Percentiles rank a stretch among this genome's conserved stretches.
These are phyloP conservation scores for Acromyrmex charruanus DNA, from an alignment of 1,140 invertebrate species.

Conservation along the genomic window DNA sequence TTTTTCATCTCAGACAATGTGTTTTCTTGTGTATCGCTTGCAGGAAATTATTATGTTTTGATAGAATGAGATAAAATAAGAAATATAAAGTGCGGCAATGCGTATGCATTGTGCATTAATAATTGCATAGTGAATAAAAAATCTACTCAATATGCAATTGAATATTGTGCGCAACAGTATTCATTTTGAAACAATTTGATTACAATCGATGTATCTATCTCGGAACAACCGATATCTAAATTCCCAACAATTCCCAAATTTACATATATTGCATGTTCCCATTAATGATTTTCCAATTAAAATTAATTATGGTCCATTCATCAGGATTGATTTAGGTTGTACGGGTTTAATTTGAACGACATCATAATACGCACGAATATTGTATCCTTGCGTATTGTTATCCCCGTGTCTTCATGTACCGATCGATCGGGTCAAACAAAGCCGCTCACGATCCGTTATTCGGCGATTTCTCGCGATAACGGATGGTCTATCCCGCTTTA, in stretches of 20 bases:
- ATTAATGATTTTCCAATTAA: neutral
- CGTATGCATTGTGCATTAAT: neutral
- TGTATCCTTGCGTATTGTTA: neutral
- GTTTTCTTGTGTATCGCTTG: neutral
- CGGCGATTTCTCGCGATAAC: constrained; percentile 51
- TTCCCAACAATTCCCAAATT: neutral
- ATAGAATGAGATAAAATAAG: neutral
- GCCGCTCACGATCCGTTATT: constrained; percentile 50
- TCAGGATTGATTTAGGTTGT: neutral
- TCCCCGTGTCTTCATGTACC: constrained; percentile 20
- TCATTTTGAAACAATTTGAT: too few relatives aligned
- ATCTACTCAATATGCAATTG: too few relatives aligned
- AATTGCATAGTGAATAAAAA: neutral
- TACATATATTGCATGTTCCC: neutral
- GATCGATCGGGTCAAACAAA: constrained; percentile 62
- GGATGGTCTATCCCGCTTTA: constrained; percentile 66
- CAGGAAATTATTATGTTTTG: neutral
- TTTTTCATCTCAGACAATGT: neutral
- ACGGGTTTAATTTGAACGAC: neutral
- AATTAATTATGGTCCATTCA: neutral
- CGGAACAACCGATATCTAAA: neutral
- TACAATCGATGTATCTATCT: neutral
- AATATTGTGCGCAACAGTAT: neutral
- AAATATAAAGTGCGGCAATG: neutral
- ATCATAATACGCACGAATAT: neutral